Percentiles rank a stretch among this genome's conserved stretches.
These are phyloP conservation scores for Pandemis heparana DNA, from an alignment of 2,888 invertebrate genomes.

Conservation along the genomic window DNA sequence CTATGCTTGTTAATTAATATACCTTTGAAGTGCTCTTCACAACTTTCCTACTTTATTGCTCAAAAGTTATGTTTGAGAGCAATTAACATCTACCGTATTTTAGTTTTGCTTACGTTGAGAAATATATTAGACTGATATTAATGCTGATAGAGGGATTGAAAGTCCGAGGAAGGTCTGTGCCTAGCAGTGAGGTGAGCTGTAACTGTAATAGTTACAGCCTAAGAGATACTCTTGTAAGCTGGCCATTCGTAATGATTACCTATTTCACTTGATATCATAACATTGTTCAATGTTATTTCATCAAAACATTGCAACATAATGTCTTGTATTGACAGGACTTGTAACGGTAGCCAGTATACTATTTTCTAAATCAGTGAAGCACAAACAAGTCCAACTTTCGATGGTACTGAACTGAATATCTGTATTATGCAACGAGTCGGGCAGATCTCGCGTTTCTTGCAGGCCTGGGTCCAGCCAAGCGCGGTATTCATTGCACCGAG, in stretches of 20 bases:
- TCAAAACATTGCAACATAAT: conserved; percentile 4
- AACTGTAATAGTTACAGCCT: neutral
- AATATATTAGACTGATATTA: neutral
- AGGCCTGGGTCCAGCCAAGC: conserved; percentile 16
- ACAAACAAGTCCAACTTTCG: conserved; percentile 14
- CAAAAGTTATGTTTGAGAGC: neutral
- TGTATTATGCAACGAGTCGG: conserved; percentile 17
- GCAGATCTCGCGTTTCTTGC: conserved; percentile 19
- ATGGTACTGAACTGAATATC: conserved; percentile 18
- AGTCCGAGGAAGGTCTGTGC: neutral
- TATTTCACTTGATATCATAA: neutral
- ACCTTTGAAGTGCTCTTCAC: neutral
- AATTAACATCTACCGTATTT: neutral
- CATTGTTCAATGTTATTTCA: neutral
- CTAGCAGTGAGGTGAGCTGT: neutral
- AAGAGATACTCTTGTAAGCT: neutral
- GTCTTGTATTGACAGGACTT: neutral
- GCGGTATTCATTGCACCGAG: conserved; percentile 14
- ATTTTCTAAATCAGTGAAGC: conserved; percentile 22
- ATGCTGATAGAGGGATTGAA: neutral
- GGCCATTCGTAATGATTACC: neutral
- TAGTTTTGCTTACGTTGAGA: neutral
- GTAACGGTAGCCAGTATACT: conserved; percentile 1
- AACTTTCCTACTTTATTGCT: neutral
- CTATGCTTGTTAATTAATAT: neutral